These are phyloP conservation scores for Drosophila kambysellisi DNA, from an alignment of 2,888 invertebrate species.

Conservation along the genomic window DNA sequence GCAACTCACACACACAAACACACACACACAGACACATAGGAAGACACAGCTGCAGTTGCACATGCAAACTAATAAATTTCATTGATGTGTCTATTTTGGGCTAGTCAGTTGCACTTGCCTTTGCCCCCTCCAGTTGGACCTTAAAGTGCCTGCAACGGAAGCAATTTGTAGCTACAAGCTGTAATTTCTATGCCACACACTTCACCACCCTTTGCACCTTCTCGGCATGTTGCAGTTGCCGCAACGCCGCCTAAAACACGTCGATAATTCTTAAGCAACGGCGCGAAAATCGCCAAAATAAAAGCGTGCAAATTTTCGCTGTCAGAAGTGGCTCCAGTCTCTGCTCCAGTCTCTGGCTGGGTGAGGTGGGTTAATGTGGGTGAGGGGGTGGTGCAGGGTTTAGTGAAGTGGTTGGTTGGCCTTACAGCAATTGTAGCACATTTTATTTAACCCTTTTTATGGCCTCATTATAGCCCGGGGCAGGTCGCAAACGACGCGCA, in stretches of 20 bases:
- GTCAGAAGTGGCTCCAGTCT: slow-evolving; percentile 45
- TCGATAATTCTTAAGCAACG: slow-evolving; percentile 76
- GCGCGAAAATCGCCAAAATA: slow-evolving; percentile 72
- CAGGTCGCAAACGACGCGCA: slow-evolving; percentile 23
- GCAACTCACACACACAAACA: slow-evolving; percentile 43
- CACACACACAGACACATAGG: slow-evolving; percentile 29
- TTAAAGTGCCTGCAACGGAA: slow-evolving; percentile 78
- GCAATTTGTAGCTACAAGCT: slow-evolving; percentile 82
- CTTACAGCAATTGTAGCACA: slow-evolving; percentile 75
- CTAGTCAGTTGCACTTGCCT: slow-evolving; percentile 10
- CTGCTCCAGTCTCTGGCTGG: background rate
- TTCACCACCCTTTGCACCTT: slow-evolving; percentile 1
- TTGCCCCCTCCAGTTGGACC: slow-evolving; percentile 28
- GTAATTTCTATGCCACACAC: slow-evolving; percentile 67
- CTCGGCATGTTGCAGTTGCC: slow-evolving; percentile 11
- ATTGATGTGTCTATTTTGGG: slow-evolving; percentile 84
- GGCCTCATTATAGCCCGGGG: slow-evolving; percentile 72
- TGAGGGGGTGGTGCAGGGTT: too few species aligned
- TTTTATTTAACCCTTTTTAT: slow-evolving; percentile 81
- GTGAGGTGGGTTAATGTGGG: background rate
- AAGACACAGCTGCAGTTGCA: slow-evolving; percentile 67
- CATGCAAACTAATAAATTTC: slow-evolving; percentile 83
- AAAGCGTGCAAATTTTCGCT: slow-evolving; percentile 75
- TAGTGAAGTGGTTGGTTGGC: slow-evolving; percentile 32
- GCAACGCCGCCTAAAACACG: slow-evolving; percentile 58